phyloP scores from a whole-genome alignment of 2,797 vertebrate species.

The Eutrigla gurnardus region DNA sequence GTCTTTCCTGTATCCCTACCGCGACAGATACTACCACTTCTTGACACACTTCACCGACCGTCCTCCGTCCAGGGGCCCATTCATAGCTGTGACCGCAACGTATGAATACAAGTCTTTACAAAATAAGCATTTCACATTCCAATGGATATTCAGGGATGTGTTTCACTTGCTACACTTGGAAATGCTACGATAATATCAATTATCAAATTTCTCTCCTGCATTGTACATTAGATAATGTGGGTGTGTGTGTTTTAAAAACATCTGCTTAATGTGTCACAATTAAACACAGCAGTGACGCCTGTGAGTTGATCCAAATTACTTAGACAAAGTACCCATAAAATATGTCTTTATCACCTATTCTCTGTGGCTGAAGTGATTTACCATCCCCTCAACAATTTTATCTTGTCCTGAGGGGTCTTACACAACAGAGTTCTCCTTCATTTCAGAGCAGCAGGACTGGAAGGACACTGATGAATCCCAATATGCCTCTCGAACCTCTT shows the following conservation, averaged over 20 bases:
- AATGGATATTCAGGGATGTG: neutral
- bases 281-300: neutral
- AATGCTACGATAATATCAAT: constrained; percentile 21
- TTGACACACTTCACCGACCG: constrained; percentile 20
- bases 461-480: constrained; percentile 33
- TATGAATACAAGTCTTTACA: constrained; percentile 23
- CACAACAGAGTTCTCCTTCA: constrained; percentile 11
- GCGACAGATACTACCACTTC: constrained; percentile 10
- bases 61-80: neutral
- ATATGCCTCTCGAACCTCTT: constrained; percentile 13
- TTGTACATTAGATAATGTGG: constrained; percentile 23
- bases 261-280: constrained; percentile 4
- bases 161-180: constrained; percentile 25
- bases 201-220: constrained; percentile 26
- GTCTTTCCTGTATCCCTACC: neutral
- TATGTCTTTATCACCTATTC: neutral
- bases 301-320: neutral
- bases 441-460: constrained; percentile 11
- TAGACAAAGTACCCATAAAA: neutral
- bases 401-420: neutral
- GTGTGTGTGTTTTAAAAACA: neutral
- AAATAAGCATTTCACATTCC: constrained; percentile 37
- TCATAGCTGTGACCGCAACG: constrained; percentile 29
- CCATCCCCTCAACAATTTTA: neutral
- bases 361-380: neutral